Base-by-base conservation (phyloP, 2,113 vertebrate genomes). In the Semicossyphus pulcher region DNA sequence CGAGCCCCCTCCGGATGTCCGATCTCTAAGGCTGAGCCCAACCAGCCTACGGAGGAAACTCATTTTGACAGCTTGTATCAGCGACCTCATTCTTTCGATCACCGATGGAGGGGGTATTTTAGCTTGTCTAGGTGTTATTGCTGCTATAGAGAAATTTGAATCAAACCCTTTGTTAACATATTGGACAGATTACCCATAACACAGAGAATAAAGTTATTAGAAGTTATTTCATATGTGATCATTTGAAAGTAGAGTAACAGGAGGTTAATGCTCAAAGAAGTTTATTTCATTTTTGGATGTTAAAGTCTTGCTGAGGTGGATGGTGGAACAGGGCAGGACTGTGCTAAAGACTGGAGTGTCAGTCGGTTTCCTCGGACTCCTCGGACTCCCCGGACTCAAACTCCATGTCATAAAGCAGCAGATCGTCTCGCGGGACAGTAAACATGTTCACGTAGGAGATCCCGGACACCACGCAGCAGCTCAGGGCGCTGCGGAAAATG, bases 381-480 rank as follows among this genome's bases (percentile, higher is more conserved):
- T 0, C 28, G 26, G 20, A 37, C 45, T 66, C 78, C 9, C 3
- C 7, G 1, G 5, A 26, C 10, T 49, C 0, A 0, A 65, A 0
- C 5, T 73, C 56, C 1, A 60, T 7, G 39, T 41, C 39, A 32
- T 32, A 5, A 57, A 0, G 0, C 0, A n/a, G 26, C 70, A 73
- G n/a, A 0, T 0, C 1, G 1, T 81, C 18, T 23, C 41, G 42
- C 2, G 68, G 28, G 3, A 44, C 1, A 0, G 23, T 5, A 1
- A 74, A 87, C 0, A 63, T 39, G 0, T n/a, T 8, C 15, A 86
- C n/a, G 0, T 96, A 95, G 42, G 92, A 76, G 7, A 96, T 82
- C 1, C 92, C 93, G 0, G 91, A 90, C n/a, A 97, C 92, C 58
- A 96, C 94, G 0, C 96, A 97, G 93, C 96, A 98, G 92, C 95